Conservation (phyloP, 1,140 invertebrate species). For the Conus ventricosus region DNA sequence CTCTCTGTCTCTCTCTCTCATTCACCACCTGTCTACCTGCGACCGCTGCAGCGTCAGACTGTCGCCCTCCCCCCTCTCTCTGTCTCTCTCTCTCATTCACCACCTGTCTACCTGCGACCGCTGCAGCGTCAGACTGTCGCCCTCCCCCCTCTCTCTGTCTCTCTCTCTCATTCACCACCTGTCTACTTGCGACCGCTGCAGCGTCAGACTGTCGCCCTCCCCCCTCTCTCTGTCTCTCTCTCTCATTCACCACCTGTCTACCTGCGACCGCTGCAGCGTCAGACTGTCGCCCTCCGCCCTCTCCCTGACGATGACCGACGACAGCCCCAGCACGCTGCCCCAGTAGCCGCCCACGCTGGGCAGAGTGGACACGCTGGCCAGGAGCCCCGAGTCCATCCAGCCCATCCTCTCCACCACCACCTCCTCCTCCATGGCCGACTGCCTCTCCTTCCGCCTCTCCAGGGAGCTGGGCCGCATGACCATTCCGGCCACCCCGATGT, state of each 20-base stretch:
- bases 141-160: no score
- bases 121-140: no score
- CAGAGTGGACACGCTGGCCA: conserved; percentile 31
- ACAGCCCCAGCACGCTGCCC: conserved; percentile 30
- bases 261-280: conserved; percentile 21
- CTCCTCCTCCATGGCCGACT: not conserved
- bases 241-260: not conserved
- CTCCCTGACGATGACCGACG: conserved; percentile 12
- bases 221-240: not conserved
- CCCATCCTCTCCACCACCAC: not conserved
- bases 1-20: no score
- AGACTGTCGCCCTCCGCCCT: not conserved
- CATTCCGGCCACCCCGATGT: conserved; percentile 41
- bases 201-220: no score
- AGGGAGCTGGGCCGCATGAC: conserved; percentile 48
- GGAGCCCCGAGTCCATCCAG: not conserved
- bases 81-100: no score
- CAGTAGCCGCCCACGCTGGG: conserved; percentile 21
- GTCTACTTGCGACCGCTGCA: no score
- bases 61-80: no score
- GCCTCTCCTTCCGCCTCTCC: conserved; percentile 23
- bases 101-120: no score
- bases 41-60: no score
- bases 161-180: no score
- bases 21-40: no score